Percentiles rank a stretch among this genome's conserved stretches.
phyloP scores from a whole-genome alignment of 2,888 invertebrate species.

The Fragum whitleyi region DNA sequence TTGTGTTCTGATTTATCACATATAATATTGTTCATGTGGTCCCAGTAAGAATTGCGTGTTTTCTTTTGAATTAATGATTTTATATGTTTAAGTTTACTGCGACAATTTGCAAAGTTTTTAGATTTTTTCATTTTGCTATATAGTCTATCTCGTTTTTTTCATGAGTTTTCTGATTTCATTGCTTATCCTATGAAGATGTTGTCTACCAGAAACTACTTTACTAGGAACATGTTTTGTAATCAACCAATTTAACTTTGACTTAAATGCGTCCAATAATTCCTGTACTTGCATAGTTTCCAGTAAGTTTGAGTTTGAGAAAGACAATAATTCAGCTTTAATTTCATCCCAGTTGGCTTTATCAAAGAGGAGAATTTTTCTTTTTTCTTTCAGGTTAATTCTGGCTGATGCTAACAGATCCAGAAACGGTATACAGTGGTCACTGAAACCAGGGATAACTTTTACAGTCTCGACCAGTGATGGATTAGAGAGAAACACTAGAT shows the following conservation, averaged over 20 bases:
- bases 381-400: not conserved
- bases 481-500: not conserved
- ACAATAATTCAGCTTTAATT: not conserved
- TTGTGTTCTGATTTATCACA: not conserved
- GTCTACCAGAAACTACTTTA: no score
- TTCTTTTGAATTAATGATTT: no score
- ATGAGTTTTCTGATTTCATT: no score
- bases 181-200: not conserved
- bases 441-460: slow-evolving; percentile 15
- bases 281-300: not conserved
- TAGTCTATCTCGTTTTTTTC: no score
- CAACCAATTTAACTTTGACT: not conserved
- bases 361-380: no score
- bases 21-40: slow-evolving; percentile 4
- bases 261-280: not conserved
- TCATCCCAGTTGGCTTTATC: not conserved
- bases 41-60: no score
- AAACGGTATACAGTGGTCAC: slow-evolving; percentile 12
- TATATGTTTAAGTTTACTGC: no score
- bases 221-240: not conserved
- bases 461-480: not conserved
- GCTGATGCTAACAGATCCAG: not conserved
- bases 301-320: not conserved
- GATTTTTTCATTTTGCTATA: no score
- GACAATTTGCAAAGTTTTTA: no score